phyloP scores from a whole-genome alignment of 2,888 invertebrate genomes.

The Folsomia candida region DNA sequence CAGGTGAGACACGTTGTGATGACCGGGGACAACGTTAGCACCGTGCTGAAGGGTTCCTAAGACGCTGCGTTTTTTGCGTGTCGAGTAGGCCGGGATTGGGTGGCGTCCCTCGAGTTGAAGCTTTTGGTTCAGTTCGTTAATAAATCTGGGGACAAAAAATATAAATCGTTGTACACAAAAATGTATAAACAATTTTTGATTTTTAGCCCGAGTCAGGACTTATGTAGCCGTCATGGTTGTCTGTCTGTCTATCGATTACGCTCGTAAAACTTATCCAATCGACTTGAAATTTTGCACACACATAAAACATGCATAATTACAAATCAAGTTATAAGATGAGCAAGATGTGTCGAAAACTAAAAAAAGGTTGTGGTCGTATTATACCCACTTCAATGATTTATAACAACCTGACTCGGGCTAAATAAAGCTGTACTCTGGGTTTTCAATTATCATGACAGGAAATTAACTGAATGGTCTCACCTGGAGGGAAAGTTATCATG shows the following conservation, averaged over 20 bases:
- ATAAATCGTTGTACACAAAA: neutral
- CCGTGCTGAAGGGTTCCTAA: conserved; percentile 4
- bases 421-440: no score
- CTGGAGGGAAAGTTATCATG: conserved; percentile 63
- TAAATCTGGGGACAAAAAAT: conserved; percentile 33
- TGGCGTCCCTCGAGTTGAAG: conserved; percentile 45
- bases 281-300: no score
- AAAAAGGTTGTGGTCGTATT: no score
- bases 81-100: conserved; percentile 43
- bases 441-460: neutral
- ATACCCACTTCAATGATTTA: no score
- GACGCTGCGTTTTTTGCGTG: conserved; percentile 34
- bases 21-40: conserved; percentile 43
- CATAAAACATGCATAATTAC: no score
- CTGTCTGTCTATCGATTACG: no score
- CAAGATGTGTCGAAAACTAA: no score
- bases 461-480: conserved; percentile 10
- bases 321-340: no score
- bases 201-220: no score
- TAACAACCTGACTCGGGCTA: no score
- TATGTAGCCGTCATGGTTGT: no score
- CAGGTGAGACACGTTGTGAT: conserved; percentile 13
- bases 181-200: neutral
- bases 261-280: no score
- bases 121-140: conserved; percentile 45